Evolutionary conservation across 2,113 vertebrate species (phyloP).

Genomic region (Otis tarda): DNA sequence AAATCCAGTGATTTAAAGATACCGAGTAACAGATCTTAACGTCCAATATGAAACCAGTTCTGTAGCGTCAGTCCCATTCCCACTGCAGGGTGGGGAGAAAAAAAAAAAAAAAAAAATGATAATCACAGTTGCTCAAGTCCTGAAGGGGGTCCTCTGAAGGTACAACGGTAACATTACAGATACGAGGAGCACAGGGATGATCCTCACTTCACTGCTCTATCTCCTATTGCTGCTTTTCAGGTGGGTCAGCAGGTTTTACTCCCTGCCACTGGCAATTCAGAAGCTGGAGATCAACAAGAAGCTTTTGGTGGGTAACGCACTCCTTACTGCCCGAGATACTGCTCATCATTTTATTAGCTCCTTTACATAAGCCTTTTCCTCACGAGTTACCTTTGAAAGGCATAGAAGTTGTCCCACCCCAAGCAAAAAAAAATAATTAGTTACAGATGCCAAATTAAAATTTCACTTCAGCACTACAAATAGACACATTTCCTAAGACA

Average conservation of each 20-base stretch:
- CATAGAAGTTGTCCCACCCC: accelerated
- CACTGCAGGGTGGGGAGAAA: neutral
- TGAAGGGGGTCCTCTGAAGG: neutral
- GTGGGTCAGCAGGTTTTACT: neutral
- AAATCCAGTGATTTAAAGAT: neutral
- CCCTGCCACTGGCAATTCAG: neutral
- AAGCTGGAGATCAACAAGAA: neutral
- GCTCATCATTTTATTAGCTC: neutral
- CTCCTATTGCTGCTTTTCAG: neutral
- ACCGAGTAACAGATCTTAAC: accelerated
- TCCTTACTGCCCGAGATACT: neutral
- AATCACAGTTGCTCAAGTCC: neutral
- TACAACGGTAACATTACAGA: neutral
- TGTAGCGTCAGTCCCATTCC: neutral
- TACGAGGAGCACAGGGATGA: accelerated
- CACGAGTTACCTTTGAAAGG: neutral
- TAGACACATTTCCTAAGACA: neutral
- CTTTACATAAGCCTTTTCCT: neutral
- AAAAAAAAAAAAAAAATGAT: neutral
- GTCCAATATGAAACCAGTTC: accelerated
- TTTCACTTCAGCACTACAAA: neutral
- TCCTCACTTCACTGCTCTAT: neutral
- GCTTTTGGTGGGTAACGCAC: accelerated
- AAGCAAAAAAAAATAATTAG: accelerated
- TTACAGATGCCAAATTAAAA: neutral